A percentile compares a stretch with the other conserved stretches of the same genome.
Evolutionary conservation across 2,113 vertebrate genomes (phyloP).

Genomic region (Danio rerio): DNA sequence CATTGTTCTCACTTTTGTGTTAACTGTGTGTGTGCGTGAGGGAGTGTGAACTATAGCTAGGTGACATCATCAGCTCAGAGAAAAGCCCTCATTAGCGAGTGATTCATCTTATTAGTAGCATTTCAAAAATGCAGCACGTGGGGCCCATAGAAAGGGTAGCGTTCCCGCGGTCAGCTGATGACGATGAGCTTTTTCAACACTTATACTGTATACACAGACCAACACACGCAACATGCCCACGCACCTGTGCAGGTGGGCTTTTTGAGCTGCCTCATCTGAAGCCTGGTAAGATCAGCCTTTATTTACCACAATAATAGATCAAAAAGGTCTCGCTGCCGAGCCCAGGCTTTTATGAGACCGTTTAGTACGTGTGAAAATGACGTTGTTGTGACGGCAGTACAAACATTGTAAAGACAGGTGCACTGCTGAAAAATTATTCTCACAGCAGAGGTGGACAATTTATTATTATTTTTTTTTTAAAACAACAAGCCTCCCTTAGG

Average conservation of each 20-base stretch:
- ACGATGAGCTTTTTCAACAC: conserved; percentile 20
- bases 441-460: background rate
- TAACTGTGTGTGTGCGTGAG: conserved; percentile 29
- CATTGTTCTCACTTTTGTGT: conserved; percentile 48
- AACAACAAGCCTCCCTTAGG: too few relatives aligned
- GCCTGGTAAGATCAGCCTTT: conserved; percentile 29
- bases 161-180: conserved; percentile 37
- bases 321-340: conserved; percentile 31
- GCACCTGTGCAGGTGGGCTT: conserved; percentile 52
- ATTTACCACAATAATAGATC: conserved; percentile 52
- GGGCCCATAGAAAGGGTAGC: conserved; percentile 68
- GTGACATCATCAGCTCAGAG: conserved; percentile 46
- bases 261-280: conserved; percentile 42
- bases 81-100: conserved; percentile 56
- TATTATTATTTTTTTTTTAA: too few relatives aligned
- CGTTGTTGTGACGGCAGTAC: background rate
- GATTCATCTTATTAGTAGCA: conserved; percentile 36
- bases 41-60: conserved; percentile 19
- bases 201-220: conserved; percentile 3
- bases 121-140: conserved; percentile 51
- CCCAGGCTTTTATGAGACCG: conserved; percentile 17
- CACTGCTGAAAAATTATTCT: background rate
- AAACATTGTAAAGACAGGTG: conserved; percentile 32
- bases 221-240: conserved; percentile 39
- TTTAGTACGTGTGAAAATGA: conserved; percentile 14